A percentile compares a stretch with the other conserved stretches of the same genome.
phyloP scores from a whole-genome alignment of 2,797 vertebrate species.

The Propithecus perrieri region DNA sequence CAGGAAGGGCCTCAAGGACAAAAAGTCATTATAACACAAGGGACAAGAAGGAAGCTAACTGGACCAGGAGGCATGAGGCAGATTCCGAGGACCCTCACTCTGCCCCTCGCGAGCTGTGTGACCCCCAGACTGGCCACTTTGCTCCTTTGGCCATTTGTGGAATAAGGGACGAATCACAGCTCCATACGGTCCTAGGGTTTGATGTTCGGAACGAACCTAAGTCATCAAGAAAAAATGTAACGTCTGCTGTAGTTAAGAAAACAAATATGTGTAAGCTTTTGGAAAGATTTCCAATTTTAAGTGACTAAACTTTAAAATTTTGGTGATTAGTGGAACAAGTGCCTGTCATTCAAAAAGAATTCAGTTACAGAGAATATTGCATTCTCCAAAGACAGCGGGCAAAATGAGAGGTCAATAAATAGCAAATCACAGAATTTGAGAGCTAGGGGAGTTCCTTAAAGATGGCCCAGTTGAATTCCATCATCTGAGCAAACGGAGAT shows the following conservation, averaged over 20 bases:
- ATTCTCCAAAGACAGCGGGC: neutral
- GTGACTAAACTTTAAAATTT: neutral
- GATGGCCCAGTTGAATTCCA: neutral
- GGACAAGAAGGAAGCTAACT: fast-evolving
- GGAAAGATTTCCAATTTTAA: neutral
- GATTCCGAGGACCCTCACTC: neutral
- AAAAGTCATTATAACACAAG: neutral
- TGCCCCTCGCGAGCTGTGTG: neutral
- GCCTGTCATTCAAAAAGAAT: neutral
- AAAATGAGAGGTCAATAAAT: neutral
- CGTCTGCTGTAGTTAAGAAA: neutral
- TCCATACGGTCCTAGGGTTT: neutral
- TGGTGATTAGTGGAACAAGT: neutral
- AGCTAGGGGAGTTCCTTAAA: neutral
- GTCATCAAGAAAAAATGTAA: neutral
- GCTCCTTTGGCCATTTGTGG: neutral
- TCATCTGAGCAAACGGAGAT: neutral
- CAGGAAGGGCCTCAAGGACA: neutral
- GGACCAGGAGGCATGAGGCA: neutral
- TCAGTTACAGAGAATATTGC: neutral
- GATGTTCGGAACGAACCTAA: neutral
- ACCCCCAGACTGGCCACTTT: neutral
- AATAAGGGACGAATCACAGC: neutral
- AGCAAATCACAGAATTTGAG: neutral
- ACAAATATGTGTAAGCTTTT: neutral